A percentile compares a stretch with the other conserved stretches of the same genome.
Evolutionary conservation across 1,140 invertebrate genomes (phyloP).

Genomic region (Panulirus ornatus): DNA sequence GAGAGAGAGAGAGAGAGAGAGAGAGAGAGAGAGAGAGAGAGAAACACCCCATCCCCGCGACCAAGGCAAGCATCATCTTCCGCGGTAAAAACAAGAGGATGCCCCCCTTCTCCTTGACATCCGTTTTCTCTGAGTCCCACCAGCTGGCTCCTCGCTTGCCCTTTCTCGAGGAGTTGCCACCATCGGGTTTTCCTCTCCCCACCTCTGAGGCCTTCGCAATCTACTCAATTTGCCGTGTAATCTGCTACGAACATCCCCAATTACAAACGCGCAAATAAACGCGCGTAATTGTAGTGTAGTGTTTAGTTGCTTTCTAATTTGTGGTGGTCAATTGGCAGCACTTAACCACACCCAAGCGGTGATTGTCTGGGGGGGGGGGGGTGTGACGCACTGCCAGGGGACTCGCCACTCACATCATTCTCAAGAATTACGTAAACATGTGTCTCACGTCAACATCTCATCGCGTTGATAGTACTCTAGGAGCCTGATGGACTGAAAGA

Average conservation of each 20-base stretch:
- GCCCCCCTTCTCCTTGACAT: not conserved
- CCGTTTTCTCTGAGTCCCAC: slow-evolving; percentile 2
- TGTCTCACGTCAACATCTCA: too few species aligned
- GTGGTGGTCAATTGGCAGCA: not conserved
- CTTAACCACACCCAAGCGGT: not conserved
- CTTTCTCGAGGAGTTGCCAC: not conserved
- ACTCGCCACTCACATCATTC: too few species aligned
- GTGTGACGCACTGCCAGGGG: too few species aligned
- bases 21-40: too few species aligned
- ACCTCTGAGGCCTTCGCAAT: not conserved
- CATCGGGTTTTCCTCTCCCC: not conserved
- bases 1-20: too few species aligned
- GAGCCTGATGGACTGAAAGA: too few species aligned
- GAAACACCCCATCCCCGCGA: too few species aligned
- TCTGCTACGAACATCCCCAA: too few species aligned
- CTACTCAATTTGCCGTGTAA: not conserved
- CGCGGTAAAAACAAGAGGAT: not conserved
- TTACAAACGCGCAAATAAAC: not conserved
- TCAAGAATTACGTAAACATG: too few species aligned
- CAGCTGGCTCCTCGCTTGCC: not conserved
- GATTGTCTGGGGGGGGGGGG: not conserved
- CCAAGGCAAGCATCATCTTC: not conserved
- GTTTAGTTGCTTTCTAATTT: not conserved
- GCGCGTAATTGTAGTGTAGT: not conserved
- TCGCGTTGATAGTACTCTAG: too few species aligned